Evolutionary conservation across 2,888 invertebrate species (phyloP), one percentile per base, ranked within the genome.

Genomic region (Sisyra nigra): DNA sequence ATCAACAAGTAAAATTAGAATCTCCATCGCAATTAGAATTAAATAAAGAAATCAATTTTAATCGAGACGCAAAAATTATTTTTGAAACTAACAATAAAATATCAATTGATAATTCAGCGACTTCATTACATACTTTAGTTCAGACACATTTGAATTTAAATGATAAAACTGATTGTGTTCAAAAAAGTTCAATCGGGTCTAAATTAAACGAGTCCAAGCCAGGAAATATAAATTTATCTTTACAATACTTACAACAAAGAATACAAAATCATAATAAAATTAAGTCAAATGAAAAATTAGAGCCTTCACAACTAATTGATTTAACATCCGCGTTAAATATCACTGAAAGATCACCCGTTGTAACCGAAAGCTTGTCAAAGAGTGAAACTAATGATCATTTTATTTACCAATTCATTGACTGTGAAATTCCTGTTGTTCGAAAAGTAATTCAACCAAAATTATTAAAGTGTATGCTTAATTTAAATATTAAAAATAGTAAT

Each of bases 261-360:
- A 34, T 34, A n/a, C 34, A 11, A n/a, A 14, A 34, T 34, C 11
- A 34, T 8, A 34, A 11, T 34, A 14, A 34, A 34, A 34, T 34
- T 45, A 41, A 40, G 46, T 44, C 35, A 13, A 11, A 24, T 7
- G 24, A 24, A 24, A 7, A 5, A 7, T 5, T 24, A 24, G 24
- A 24, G 7, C 7, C 5, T 7, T 5, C 24, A 3, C 3, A 24
- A 24, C 7, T 24, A 40, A 64, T 69, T 40, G 68, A 68, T 56
- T 55, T 71, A 44, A 61, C 63, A 19, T 50, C 53, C 29, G 67
- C 67, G 33, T 48, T 66, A 42, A 57, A 55, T 46, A 46, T 47
- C 31, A 51, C 52, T 11, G 49, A 45, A 34, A 55, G 53, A 46
- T 40, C 46, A 9, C 52, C 24, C 3, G 24, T 24, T 24, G 3